These are phyloP conservation scores for Blomia tropicalis DNA, from an alignment of 2,888 invertebrate genomes.

Conservation along the genomic window DNA sequence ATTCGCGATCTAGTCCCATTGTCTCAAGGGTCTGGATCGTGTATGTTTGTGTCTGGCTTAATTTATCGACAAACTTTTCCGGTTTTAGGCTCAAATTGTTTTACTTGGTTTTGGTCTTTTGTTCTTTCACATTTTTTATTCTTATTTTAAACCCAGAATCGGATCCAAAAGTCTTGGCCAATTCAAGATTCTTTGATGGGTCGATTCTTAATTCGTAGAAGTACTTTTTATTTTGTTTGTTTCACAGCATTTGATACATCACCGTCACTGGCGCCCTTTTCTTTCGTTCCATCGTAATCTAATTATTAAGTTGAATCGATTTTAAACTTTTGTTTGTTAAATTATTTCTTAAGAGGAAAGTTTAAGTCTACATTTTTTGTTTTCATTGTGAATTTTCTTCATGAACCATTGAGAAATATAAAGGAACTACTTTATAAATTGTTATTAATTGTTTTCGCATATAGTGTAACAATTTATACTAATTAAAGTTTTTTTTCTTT, in stretches of 20 bases:
- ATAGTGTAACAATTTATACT: too few relatives aligned
- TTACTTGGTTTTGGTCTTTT: too few relatives aligned
- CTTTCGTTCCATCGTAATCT: neutral
- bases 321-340: neutral
- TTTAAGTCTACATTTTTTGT: too few relatives aligned
- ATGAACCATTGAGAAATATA: neutral
- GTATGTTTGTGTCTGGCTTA: neutral
- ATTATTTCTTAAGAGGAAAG: too few relatives aligned
- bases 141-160: neutral
- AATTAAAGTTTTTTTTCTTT: neutral
- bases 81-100: too few relatives aligned
- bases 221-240: neutral
- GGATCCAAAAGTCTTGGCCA: neutral
- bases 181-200: too few relatives aligned
- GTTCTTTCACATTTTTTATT: neutral
- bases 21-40: too few relatives aligned
- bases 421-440: conserved; percentile 1
- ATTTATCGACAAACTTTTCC: neutral
- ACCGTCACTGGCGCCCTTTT: too few relatives aligned
- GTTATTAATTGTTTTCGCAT: neutral
- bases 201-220: conserved; percentile 3
- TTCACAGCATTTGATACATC: too few relatives aligned
- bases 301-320: neutral
- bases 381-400: neutral
- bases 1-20: too few relatives aligned